Conservation (phyloP, 2,888 invertebrate genomes). For the Aphodius granarius region DNA sequence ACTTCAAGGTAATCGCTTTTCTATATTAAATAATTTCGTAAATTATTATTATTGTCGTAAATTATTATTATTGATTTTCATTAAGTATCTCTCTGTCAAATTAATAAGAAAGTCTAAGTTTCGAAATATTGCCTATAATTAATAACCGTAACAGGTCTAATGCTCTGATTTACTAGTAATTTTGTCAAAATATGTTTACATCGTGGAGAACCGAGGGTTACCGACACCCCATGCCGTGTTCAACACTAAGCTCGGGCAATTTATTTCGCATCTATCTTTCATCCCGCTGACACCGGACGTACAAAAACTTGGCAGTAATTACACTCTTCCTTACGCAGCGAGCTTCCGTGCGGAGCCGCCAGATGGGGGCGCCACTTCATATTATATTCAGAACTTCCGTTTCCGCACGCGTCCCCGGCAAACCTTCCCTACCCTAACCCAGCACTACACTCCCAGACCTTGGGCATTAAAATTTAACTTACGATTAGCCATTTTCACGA, state of each 20-base stretch:
- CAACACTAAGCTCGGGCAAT: not conserved
- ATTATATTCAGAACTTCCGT: constrained; percentile 9
- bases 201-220: not conserved
- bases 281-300: constrained; percentile 6
- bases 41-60: too few species aligned
- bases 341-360: not conserved
- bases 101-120: not conserved
- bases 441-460: not conserved
- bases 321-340: not conserved
- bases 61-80: too few species aligned
- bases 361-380: constrained; percentile 1
- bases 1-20: too few species aligned
- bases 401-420: not conserved
- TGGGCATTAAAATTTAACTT: constrained; percentile 3
- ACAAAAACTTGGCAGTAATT: constrained; percentile 8
- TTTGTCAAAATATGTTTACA: not conserved
- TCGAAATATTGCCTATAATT: not conserved
- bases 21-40: too few species aligned
- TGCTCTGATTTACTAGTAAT: not conserved
- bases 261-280: constrained; percentile 13
- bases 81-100: too few species aligned
- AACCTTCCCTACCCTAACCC: not conserved
- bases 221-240: not conserved
- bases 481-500: constrained; percentile 6
- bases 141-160: not conserved